phyloP scores from a whole-genome alignment of 2,888 invertebrate species.

The Dione vanillae region DNA sequence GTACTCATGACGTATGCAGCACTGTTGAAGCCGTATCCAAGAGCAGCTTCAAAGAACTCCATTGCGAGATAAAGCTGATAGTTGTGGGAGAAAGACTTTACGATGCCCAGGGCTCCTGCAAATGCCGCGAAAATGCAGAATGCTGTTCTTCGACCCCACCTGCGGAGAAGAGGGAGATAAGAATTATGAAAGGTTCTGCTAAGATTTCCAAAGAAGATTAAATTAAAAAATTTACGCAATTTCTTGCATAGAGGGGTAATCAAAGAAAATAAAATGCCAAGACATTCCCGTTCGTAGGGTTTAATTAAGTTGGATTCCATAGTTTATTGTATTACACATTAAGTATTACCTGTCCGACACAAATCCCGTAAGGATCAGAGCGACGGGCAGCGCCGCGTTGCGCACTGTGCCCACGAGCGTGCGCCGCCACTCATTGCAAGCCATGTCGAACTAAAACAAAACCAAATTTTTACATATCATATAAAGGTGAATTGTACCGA shows the following conservation, averaged over 20 bases:
- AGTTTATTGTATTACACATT: too few species aligned
- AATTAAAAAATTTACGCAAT: too few species aligned
- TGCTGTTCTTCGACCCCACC: constrained; percentile 83
- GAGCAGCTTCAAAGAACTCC: constrained; percentile 84
- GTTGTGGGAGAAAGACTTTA: constrained; percentile 81
- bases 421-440: constrained; percentile 88
- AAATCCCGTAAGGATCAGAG: constrained; percentile 87
- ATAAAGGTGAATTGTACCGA: too few species aligned
- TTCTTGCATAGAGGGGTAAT: too few species aligned
- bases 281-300: too few species aligned
- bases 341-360: constrained; percentile 85
- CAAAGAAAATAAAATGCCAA: too few species aligned
- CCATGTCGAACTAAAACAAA: constrained; percentile 83
- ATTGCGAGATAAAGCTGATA: constrained; percentile 82
- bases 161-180: constrained; percentile 46
- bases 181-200: too few species aligned
- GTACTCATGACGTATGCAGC: constrained; percentile 79
- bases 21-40: constrained; percentile 83
- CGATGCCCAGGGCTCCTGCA: constrained; percentile 78
- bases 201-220: too few species aligned
- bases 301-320: too few species aligned
- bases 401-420: constrained; percentile 89
- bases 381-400: constrained; percentile 88
- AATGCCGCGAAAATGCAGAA: constrained; percentile 77
- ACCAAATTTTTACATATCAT: too few species aligned